Conservation (phyloP, 2,113 vertebrate genomes). For the Podarcis muralis region DNA sequence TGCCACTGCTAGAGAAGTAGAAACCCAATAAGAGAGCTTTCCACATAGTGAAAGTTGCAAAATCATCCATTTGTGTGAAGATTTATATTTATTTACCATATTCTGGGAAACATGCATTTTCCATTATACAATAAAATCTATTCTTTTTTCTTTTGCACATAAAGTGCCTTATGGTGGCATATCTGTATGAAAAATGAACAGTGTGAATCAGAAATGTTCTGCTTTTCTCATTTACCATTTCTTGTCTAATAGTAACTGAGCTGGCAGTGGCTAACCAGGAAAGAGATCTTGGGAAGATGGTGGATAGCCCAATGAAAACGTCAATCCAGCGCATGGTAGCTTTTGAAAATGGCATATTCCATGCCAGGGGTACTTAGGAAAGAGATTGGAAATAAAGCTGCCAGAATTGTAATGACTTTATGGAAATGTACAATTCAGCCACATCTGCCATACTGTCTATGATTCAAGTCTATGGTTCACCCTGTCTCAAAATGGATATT, state of each 20-base stretch:
- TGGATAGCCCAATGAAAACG: background rate
- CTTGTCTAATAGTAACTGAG: background rate
- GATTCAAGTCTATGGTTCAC: background rate
- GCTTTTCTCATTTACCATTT: background rate
- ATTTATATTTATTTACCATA: background rate
- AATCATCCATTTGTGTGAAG: background rate
- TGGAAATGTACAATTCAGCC: background rate
- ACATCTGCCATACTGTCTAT: background rate
- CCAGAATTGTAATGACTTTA: background rate
- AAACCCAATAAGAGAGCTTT: background rate
- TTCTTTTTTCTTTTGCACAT: background rate
- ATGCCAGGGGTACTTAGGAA: background rate
- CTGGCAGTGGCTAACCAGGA: background rate
- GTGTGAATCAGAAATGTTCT: background rate
- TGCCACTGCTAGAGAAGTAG: background rate
- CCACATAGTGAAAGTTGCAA: background rate
- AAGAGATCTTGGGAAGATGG: background rate
- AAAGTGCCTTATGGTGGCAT: background rate
- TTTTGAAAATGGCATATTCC: background rate
- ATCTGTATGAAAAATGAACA: background rate
- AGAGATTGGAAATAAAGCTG: background rate
- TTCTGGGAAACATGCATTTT: background rate
- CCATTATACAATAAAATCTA: background rate
- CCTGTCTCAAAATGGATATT: background rate
- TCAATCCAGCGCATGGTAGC: background rate